Evolutionary conservation across 2,113 vertebrate species (phyloP).

Genomic region (Rhizomys pruinosus): DNA sequence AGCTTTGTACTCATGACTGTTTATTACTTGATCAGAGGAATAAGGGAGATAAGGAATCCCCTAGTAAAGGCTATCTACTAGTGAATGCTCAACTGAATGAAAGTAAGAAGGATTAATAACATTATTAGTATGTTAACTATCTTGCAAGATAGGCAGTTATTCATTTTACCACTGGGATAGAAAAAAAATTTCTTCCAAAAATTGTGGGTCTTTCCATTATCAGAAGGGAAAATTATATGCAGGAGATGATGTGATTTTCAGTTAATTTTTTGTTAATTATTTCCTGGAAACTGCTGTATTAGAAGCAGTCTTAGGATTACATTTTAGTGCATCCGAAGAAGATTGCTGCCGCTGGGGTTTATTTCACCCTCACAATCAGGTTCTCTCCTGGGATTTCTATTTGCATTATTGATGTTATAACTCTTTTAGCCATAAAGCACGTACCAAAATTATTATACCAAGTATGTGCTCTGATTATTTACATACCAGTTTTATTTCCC

Average conservation of each 20-base stretch:
- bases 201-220: not conserved
- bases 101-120: not conserved
- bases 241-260: slow-evolving; percentile 42
- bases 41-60: not conserved
- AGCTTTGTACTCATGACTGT: not conserved
- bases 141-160: not conserved
- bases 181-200: slow-evolving; percentile 15
- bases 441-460: slow-evolving; percentile 50
- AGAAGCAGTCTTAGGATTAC: slow-evolving; percentile 38
- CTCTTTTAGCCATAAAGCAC: slow-evolving; percentile 37
- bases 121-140: not conserved
- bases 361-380: slow-evolving; percentile 13
- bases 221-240: slow-evolving; percentile 19
- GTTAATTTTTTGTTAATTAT: slow-evolving; percentile 59
- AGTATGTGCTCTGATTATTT: not conserved
- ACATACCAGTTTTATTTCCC: slow-evolving; percentile 1
- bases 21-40: not conserved
- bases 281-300: slow-evolving; percentile 19
- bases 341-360: slow-evolving; percentile 23
- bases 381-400: slow-evolving; percentile 3
- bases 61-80: not conserved
- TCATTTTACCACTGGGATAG: not conserved
- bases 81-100: not conserved
- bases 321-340: slow-evolving; percentile 46
- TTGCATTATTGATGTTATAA: slow-evolving; percentile 22